Percentiles rank a stretch among this genome's conserved stretches.
phyloP scores from a whole-genome alignment of 1,140 invertebrate genomes.

The Aplysia californica region DNA sequence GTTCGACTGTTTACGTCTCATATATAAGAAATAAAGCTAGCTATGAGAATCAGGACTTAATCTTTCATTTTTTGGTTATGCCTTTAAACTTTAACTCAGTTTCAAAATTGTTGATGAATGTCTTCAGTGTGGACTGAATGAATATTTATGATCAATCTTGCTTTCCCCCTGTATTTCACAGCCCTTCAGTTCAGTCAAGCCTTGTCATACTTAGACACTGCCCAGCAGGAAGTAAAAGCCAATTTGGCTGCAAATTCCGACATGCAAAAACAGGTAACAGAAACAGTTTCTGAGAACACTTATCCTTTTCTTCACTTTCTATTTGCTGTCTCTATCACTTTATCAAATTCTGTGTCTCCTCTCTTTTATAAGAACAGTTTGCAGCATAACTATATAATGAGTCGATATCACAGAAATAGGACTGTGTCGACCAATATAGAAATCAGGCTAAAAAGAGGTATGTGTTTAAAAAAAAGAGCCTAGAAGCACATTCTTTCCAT shows the following conservation, averaged over 20 bases:
- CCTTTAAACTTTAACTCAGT: too few relatives aligned
- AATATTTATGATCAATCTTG: too few relatives aligned
- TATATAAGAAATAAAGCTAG: too few relatives aligned
- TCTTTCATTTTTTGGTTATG: too few relatives aligned
- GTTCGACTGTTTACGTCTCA: too few relatives aligned
- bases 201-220: slow-evolving; percentile 82
- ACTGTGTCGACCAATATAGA: background rate
- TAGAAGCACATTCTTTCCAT: too few relatives aligned
- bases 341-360: background rate
- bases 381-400: background rate
- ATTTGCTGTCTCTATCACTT: background rate
- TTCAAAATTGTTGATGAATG: too few relatives aligned
- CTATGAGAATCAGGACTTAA: too few relatives aligned
- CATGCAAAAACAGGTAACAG: slow-evolving; percentile 76
- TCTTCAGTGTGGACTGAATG: too few relatives aligned
- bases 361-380: background rate
- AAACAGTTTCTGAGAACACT: background rate
- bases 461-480: too few relatives aligned
- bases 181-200: slow-evolving; percentile 88
- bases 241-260: slow-evolving; percentile 82
- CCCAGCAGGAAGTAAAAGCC: slow-evolving; percentile 80
- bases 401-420: background rate
- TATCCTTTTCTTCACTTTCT: background rate
- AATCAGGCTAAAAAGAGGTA: too few relatives aligned
- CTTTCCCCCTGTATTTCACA: too few relatives aligned